Conservation (phyloP, 2,113 vertebrate genomes). For the Empidonax alnorum region DNA sequence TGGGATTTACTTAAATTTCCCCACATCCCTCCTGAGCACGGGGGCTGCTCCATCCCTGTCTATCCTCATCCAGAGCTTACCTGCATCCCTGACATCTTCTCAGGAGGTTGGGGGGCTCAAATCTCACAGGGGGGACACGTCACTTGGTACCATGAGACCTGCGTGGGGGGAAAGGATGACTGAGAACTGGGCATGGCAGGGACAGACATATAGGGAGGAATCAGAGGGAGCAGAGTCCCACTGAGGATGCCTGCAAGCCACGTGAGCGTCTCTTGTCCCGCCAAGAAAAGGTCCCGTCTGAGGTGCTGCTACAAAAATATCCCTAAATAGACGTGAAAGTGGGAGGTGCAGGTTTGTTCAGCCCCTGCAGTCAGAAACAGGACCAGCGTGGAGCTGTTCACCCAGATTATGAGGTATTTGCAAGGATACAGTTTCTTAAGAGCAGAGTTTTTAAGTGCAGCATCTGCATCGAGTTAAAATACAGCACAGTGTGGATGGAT, state of each 20-base stretch:
- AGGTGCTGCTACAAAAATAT: neutral
- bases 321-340: accelerated
- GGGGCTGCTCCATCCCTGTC: neutral
- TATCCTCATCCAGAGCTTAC: neutral
- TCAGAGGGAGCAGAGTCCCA: neutral
- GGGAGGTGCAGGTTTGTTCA: accelerated
- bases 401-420: neutral
- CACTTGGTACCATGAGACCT: slow-evolving; percentile 79
- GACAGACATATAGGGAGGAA: accelerated
- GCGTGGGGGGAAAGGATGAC: accelerated
- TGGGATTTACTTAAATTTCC: accelerated
- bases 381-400: accelerated
- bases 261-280: accelerated
- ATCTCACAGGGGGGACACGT: slow-evolving; percentile 69
- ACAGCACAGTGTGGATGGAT: accelerated
- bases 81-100: slow-evolving; percentile 83
- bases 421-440: neutral
- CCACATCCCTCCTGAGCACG: accelerated
- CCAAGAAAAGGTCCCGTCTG: too few species aligned
- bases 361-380: accelerated
- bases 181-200: accelerated
- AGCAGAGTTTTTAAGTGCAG: accelerated
- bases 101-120: neutral
- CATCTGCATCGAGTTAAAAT: neutral
- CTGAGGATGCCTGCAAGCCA: neutral